Evolutionary conservation across 2,888 invertebrate species (phyloP).

Genomic region (Bellardia bayeri): DNA sequence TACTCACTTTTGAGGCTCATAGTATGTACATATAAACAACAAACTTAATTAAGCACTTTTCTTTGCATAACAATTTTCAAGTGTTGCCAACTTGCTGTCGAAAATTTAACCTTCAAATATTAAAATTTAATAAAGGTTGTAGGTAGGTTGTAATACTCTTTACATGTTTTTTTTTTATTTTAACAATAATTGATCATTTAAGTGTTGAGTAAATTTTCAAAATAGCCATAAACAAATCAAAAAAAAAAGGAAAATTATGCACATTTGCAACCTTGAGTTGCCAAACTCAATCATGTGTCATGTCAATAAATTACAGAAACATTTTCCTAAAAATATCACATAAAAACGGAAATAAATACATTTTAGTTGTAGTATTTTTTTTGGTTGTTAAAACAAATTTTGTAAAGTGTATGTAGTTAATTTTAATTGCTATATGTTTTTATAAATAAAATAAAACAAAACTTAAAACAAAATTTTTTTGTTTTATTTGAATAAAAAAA

Average conservation of each 20-base stretch:
- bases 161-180: not conserved
- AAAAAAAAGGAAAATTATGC: slow-evolving; percentile 7
- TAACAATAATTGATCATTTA: slow-evolving; percentile 25
- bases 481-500: not conserved
- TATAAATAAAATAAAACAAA: slow-evolving; percentile 20
- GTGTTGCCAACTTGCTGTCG: not conserved
- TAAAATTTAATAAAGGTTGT: not conserved
- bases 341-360: slow-evolving; percentile 60
- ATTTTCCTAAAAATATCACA: slow-evolving; percentile 33
- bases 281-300: slow-evolving; percentile 68
- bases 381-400: not conserved
- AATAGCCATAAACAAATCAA: not conserved
- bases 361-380: too few relatives aligned
- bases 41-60: too few relatives aligned
- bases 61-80: not conserved
- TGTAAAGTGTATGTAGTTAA: slow-evolving; percentile 30
- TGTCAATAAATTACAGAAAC: slow-evolving; percentile 66
- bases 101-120: not conserved
- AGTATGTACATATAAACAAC: too few relatives aligned
- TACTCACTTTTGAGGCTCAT: too few relatives aligned
- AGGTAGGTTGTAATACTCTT: not conserved
- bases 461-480: slow-evolving; percentile 39
- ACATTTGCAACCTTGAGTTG: slow-evolving; percentile 56
- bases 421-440: slow-evolving; percentile 48
- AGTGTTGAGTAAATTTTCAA: slow-evolving; percentile 16